These are phyloP conservation scores for Catocala fraxini DNA, from an alignment of 2,888 invertebrate genomes.

Conservation along the genomic window DNA sequence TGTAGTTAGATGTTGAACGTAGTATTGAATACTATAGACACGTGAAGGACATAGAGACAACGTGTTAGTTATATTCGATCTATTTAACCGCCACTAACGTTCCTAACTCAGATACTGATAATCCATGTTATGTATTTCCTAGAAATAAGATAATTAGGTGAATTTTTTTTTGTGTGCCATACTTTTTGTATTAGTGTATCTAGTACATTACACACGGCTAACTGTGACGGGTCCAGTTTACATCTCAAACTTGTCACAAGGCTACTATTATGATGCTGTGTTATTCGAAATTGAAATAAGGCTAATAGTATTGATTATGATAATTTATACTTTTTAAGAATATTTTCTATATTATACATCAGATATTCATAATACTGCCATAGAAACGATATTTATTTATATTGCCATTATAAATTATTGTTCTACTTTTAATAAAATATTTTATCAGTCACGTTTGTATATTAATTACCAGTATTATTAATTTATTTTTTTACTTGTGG, in stretches of 20 bases:
- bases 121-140: constrained; percentile 26
- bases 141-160: constrained; percentile 36
- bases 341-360: constrained; percentile 37
- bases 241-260: constrained; percentile 12
- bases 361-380: constrained; percentile 45
- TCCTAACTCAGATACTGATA: constrained; percentile 23
- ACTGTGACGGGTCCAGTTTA: constrained; percentile 1
- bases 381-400: constrained; percentile 49
- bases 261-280: constrained; percentile 10
- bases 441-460: constrained; percentile 42
- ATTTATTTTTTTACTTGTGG: no score
- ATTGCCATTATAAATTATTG: constrained; percentile 53
- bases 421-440: constrained; percentile 64
- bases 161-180: constrained; percentile 66
- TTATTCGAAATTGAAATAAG: constrained; percentile 18
- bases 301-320: constrained; percentile 24
- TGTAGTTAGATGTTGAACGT: constrained; percentile 6
- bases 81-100: constrained; percentile 22
- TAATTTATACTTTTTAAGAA: constrained; percentile 28
- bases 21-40: background rate
- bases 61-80: constrained; percentile 2
- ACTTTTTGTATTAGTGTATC: constrained; percentile 36
- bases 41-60: background rate
- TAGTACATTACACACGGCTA: background rate
- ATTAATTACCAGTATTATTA: constrained; percentile 12